A percentile compares a stretch with the other conserved stretches of the same genome.
These are phyloP conservation scores for Microcebus murinus DNA, from an alignment of 2,113 vertebrate species.

Conservation along the genomic window DNA sequence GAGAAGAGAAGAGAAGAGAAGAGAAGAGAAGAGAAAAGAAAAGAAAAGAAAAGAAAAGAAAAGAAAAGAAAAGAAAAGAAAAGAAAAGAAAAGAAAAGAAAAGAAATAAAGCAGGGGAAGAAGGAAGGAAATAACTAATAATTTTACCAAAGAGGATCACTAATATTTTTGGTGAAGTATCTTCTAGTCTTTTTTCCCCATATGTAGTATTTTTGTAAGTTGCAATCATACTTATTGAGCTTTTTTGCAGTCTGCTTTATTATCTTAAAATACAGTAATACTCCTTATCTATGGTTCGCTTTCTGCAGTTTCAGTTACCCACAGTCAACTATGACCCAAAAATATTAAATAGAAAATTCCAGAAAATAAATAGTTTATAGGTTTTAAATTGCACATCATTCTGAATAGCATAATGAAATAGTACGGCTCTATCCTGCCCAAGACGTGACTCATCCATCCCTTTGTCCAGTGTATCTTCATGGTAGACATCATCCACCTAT, in stretches of 20 bases:
- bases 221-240: neutral
- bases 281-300: neutral
- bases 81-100: too few species aligned
- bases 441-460: neutral
- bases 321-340: neutral
- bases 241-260: neutral
- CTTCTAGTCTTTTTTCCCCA: neutral
- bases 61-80: too few species aligned
- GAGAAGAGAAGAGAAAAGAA: too few species aligned
- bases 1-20: too few species aligned
- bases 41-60: too few species aligned
- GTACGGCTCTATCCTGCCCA: neutral
- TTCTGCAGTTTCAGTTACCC: neutral
- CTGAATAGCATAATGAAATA: neutral
- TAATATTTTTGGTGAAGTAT: neutral
- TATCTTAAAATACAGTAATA: neutral
- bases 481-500: neutral
- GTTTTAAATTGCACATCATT: neutral
- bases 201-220: neutral
- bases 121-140: neutral
- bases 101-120: neutral
- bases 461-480: neutral
- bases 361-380: neutral
- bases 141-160: neutral
- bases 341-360: neutral